A percentile compares a stretch with the other conserved stretches of the same genome.
Evolutionary conservation across 2,113 vertebrate genomes (phyloP).

Genomic region (Narcine bancroftii): DNA sequence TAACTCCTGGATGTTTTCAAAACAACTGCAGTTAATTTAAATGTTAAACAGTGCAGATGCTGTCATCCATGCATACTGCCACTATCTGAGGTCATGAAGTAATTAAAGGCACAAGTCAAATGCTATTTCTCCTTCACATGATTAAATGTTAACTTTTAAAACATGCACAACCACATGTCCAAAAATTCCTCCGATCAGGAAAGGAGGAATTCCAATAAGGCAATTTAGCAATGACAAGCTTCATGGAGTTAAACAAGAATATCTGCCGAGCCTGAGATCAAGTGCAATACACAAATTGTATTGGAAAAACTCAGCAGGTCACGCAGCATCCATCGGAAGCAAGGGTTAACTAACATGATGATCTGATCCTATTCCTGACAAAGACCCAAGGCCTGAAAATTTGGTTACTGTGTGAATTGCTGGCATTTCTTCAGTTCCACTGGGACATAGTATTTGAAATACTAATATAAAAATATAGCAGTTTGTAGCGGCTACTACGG

Average conservation of each 20-base stretch:
- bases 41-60: conserved; percentile 32
- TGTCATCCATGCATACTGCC: background rate
- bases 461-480: background rate
- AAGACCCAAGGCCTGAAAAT: too few relatives aligned
- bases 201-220: background rate
- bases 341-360: too few relatives aligned
- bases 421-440: too few relatives aligned
- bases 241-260: too few relatives aligned
- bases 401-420: too few relatives aligned
- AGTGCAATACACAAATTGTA: too few relatives aligned
- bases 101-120: background rate
- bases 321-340: too few relatives aligned
- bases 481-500: too few relatives aligned
- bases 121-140: conserved; percentile 8
- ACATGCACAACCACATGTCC: background rate
- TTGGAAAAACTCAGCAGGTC: too few relatives aligned
- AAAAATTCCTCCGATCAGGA: background rate
- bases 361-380: too few relatives aligned
- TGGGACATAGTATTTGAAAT: background rate
- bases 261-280: too few relatives aligned
- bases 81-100: background rate
- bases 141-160: conserved; percentile 18
- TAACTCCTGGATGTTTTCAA: background rate
- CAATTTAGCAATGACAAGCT: too few relatives aligned
- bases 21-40: conserved; percentile 29